Percentiles rank a stretch among this genome's conserved stretches.
phyloP scores from a whole-genome alignment of 2,888 invertebrate species.

The Ichneumoninae sp. region DNA sequence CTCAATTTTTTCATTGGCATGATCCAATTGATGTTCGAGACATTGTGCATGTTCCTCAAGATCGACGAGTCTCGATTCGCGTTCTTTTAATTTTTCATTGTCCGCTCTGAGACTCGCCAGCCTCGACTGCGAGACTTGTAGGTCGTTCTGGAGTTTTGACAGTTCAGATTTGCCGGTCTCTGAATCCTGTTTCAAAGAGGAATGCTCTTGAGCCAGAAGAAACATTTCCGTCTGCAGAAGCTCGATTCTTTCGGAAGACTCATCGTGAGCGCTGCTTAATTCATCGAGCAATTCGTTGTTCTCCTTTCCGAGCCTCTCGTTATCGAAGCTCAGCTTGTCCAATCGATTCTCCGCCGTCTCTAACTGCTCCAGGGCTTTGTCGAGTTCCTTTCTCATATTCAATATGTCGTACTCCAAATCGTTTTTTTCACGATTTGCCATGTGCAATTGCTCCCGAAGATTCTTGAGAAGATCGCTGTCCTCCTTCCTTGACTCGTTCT shows the following conservation, averaged over 20 bases:
- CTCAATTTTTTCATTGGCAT: constrained; percentile 2
- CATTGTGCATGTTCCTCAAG: constrained; percentile 69
- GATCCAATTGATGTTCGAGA: constrained; percentile 53
- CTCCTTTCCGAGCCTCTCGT: constrained; percentile 75
- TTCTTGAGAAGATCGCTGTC: constrained; percentile 72
- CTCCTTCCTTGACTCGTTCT: constrained; percentile 69
- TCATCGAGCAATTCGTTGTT: constrained; percentile 78
- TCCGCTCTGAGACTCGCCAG: constrained; percentile 79
- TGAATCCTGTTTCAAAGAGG: constrained; percentile 72
- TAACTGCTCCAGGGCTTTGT: constrained; percentile 80
- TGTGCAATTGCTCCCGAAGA: constrained; percentile 73
- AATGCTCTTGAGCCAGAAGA: constrained; percentile 78
- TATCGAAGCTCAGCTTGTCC: constrained; percentile 71
- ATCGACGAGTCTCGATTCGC: constrained; percentile 72
- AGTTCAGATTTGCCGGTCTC: constrained; percentile 57
- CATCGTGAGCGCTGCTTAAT: constrained; percentile 76
- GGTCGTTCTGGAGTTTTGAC: constrained; percentile 33
- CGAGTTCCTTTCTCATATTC: constrained; percentile 86
- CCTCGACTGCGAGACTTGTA: constrained; percentile 44
- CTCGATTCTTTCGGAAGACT: constrained; percentile 79
- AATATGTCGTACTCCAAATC: constrained; percentile 87
- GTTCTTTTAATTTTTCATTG: constrained; percentile 76
- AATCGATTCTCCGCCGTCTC: constrained; percentile 66
- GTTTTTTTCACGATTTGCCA: constrained; percentile 85
- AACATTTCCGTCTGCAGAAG: constrained; percentile 79